Evolutionary conservation across 2,888 invertebrate genomes (phyloP).

Genomic region (Steinernema hermaphroditum): DNA sequence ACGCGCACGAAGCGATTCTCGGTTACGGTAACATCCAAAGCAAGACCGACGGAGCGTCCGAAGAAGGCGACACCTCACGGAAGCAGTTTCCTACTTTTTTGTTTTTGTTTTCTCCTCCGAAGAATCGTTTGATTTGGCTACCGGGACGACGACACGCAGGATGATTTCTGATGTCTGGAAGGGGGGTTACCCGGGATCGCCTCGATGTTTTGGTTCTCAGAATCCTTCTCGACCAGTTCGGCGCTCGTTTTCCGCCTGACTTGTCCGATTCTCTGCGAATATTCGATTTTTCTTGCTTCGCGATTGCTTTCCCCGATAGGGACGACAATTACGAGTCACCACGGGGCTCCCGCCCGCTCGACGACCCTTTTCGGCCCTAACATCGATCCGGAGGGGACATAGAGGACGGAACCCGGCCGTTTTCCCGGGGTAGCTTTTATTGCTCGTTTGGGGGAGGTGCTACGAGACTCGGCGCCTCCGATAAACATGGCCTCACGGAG

Average conservation of each 20-base stretch:
- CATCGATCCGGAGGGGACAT: conserved; percentile 5
- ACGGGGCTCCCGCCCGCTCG: conserved; percentile 2
- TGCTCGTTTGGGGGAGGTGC: no score
- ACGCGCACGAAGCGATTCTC: neutral
- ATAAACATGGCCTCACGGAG: no score
- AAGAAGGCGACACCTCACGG: neutral
- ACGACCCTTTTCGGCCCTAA: neutral
- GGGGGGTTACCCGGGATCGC: no score
- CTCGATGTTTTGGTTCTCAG: no score
- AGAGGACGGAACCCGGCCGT: no score
- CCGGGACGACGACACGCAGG: no score
- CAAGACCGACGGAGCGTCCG: neutral
- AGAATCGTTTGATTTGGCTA: no score
- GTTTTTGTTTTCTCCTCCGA: neutral
- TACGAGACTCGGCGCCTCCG: no score
- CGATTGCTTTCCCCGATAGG: conserved; percentile 3
- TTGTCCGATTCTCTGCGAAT: neutral
- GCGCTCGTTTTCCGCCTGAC: conserved; percentile 8
- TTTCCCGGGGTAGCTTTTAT: no score
- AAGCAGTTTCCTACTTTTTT: neutral
- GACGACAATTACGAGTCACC: conserved; percentile 15
- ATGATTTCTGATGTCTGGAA: no score
- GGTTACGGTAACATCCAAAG: neutral
- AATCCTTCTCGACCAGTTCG: no score
- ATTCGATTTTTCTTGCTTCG: conserved; percentile 22